Evolutionary conservation across 37 sponge, comb jelly and placozoan species (phyloP), one percentile per base, ranked within the genome.

Genomic region (Cladorhizidae sp.): DNA sequence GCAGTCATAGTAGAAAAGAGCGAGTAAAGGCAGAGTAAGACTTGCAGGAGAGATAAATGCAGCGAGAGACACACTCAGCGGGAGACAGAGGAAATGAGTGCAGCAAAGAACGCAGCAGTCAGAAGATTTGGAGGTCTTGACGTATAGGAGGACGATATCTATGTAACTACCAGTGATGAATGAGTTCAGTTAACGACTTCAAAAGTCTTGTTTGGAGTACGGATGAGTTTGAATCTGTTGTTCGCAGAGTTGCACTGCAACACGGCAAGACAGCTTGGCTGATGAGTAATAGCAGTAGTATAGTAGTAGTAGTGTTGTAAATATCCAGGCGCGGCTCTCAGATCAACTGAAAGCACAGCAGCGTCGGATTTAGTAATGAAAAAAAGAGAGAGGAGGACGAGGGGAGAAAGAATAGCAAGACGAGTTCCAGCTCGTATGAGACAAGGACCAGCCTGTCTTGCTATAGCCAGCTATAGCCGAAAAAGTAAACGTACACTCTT

Each of bases 371-470:
- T 45, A 1, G 68, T 6, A 50, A 28, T 67, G 56, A 65, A 67
- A 40, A 39, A 31, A 32, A 31, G 31, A 31, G 31, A 65, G 7
- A 65, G 25, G 18, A 65, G 17, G 31, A 65, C 26, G 43, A 38
- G 7, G 5, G 31, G 20, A 33, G 22, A 50, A 25, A 74, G 68
- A 21, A 59, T 38, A 69, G 72, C 40, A 67, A 80, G 86, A 85
- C 92, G 88, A 87, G 92, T 74, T 84, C 88, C 92, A 87, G 88
- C 87, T 91, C 88, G 88, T 91, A 42, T 42, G 25, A 72, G 92
- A 86, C 92, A 80, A 91, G 91, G 70, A 78, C 91, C 91, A 63
- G 91, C 91, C 88, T 85, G 91, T 91, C 91, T 89, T 79, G 90
- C 90, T 80, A 90, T 81, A 88, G 88, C 88, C 88, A 70, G 88